phyloP scores from a whole-genome alignment of 2,888 invertebrate genomes.

The Cosmopolites sordidus region DNA sequence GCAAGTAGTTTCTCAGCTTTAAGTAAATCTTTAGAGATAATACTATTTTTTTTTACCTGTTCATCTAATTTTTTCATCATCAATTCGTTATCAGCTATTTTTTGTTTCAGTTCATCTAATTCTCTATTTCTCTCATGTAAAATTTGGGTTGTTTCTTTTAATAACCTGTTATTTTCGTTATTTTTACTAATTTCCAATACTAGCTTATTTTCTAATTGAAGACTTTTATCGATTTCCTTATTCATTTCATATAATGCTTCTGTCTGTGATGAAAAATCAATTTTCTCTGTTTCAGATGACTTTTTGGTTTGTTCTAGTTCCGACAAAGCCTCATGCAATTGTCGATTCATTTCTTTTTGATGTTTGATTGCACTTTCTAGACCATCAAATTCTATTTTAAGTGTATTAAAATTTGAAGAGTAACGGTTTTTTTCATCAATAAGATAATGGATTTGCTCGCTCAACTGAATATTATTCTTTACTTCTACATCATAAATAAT shows the following conservation, averaged over 20 bases:
- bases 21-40: slow-evolving; percentile 3
- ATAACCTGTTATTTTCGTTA: background rate
- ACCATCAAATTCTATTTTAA: background rate
- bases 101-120: slow-evolving; percentile 8
- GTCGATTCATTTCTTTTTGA: background rate
- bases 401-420: background rate
- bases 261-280: background rate
- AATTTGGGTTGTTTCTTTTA: slow-evolving; percentile 1
- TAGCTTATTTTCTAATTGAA: slow-evolving; percentile 10
- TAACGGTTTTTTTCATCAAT: background rate
- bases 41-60: background rate
- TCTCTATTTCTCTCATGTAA: slow-evolving; percentile 2
- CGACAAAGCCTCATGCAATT: background rate
- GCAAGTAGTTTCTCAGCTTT: background rate
- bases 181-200: slow-evolving; percentile 9
- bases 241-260: slow-evolving; percentile 8
- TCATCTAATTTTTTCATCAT: slow-evolving; percentile 6
- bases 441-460: background rate
- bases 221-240: background rate
- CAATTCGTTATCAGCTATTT: slow-evolving; percentile 5
- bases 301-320: slow-evolving; percentile 1
- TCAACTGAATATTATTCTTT: slow-evolving; percentile 3
- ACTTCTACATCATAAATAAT: slow-evolving; percentile 7
- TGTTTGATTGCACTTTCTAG: background rate
- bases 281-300: slow-evolving; percentile 3